Conservation (phyloP, 2,113 vertebrate species). For the Rhynchopsitta pachyrhyncha region DNA sequence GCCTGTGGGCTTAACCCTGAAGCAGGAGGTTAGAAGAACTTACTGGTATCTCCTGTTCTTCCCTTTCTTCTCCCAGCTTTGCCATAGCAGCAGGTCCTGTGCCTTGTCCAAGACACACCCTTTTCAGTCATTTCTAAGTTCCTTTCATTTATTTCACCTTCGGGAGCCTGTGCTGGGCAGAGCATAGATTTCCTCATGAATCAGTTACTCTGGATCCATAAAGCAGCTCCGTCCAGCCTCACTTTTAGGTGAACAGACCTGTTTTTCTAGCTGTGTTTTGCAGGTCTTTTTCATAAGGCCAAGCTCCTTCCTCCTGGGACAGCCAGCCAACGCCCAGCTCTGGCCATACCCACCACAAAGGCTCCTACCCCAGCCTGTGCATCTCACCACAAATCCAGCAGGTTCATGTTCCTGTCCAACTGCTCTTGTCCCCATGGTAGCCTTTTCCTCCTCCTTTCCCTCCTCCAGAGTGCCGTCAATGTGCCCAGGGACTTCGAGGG, state of each 20-base stretch:
- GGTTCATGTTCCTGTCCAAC: not conserved
- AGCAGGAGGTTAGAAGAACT: not conserved
- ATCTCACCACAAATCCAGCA: not conserved
- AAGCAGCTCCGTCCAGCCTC: not conserved
- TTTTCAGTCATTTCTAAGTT: not conserved
- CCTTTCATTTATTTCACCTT: not conserved
- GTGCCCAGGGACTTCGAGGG: conserved; percentile 96
- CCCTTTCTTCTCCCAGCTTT: not conserved
- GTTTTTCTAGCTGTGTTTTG: not conserved
- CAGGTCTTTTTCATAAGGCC: not conserved
- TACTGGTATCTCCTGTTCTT: not conserved
- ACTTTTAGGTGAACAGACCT: accelerated
- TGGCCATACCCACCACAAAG: accelerated
- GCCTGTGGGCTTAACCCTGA: not conserved
- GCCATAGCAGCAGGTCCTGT: not conserved
- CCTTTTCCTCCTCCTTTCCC: not conserved
- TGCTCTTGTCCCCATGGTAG: not conserved
- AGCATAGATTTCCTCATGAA: not conserved
- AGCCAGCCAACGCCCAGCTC: accelerated
- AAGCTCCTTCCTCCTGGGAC: accelerated
- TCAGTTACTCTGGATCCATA: not conserved
- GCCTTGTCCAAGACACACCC: not conserved
- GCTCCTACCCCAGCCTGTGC: not conserved
- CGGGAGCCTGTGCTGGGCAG: not conserved
- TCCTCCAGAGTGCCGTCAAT: conserved; percentile 80